Evolutionary conservation across 23 tunicate species (phyloP).

Genomic region (Diplosoma virens): DNA sequence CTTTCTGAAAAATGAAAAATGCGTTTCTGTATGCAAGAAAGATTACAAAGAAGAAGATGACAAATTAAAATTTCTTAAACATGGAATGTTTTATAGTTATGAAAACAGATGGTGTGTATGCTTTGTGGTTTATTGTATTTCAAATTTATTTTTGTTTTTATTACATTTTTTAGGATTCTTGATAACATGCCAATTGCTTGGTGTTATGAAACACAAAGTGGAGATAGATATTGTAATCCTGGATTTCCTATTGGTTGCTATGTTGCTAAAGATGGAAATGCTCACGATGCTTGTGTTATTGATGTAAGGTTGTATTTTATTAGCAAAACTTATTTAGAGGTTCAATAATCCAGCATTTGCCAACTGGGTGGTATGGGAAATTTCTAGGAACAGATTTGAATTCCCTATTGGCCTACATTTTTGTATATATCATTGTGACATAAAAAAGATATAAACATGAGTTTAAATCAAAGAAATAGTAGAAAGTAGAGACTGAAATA

Average conservation of each 20-base stretch:
- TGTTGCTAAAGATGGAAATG: conserved; percentile 42
- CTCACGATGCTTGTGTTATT: conserved; percentile 56
- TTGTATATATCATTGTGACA: too few relatives aligned
- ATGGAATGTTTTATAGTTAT: conserved; percentile 86
- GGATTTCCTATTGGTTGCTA: conserved; percentile 95
- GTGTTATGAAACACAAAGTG: conserved; percentile 71
- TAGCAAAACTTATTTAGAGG: too few relatives aligned
- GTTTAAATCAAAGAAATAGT: too few relatives aligned
- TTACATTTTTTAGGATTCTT: conserved; percentile 36
- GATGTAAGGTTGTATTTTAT: too few relatives aligned
- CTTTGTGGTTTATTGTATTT: background rate
- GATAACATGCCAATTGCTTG: conserved; percentile 97
- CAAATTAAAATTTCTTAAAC: conserved; percentile 67
- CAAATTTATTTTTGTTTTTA: background rate
- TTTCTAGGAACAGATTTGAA: too few relatives aligned
- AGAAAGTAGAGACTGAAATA: too few relatives aligned
- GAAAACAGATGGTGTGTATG: conserved; percentile 71
- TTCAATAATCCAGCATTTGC: too few relatives aligned
- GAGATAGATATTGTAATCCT: conserved; percentile 55
- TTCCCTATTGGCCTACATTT: too few relatives aligned
- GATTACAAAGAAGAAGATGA: conserved; percentile 22
- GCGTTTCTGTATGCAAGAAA: conserved; percentile 55
- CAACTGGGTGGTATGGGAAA: too few relatives aligned
- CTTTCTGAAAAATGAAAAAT: conserved; percentile 37
- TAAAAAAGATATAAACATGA: too few relatives aligned